These are phyloP conservation scores for Thamnophis elegans DNA, from an alignment of 2,797 vertebrate species.

Conservation along the genomic window DNA sequence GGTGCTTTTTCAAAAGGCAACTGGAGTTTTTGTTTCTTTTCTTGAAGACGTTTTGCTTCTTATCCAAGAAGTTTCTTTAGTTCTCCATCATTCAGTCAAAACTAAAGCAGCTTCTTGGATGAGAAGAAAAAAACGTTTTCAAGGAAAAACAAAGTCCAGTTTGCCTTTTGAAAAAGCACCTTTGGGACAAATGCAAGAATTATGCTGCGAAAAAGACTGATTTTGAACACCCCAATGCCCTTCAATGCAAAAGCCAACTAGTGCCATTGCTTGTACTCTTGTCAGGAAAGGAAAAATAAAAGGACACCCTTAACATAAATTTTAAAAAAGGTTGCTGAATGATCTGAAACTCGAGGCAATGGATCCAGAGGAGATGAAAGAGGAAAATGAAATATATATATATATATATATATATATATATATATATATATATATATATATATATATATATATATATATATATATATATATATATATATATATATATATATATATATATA, in stretches of 20 bases:
- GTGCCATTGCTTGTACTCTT: neutral
- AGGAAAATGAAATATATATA: neutral
- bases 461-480: neutral
- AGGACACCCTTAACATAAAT: neutral
- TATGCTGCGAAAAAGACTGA: neutral
- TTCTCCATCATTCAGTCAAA: neutral
- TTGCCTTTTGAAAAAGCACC: neutral
- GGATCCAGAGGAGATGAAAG: neutral
- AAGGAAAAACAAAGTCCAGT: neutral
- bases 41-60: neutral
- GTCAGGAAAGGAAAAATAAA: neutral
- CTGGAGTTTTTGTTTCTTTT: neutral
- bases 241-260: neutral
- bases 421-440: neutral
- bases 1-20: neutral
- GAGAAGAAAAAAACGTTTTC: neutral
- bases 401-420: neutral
- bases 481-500: neutral
- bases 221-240: neutral
- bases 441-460: neutral
- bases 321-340: neutral
- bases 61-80: neutral
- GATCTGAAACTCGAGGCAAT: neutral
- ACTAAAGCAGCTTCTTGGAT: neutral
- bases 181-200: neutral